Evolutionary conservation across 92 coral and sea anemone genomes (phyloP).

Genomic region (Zoanthus sociatus): DNA sequence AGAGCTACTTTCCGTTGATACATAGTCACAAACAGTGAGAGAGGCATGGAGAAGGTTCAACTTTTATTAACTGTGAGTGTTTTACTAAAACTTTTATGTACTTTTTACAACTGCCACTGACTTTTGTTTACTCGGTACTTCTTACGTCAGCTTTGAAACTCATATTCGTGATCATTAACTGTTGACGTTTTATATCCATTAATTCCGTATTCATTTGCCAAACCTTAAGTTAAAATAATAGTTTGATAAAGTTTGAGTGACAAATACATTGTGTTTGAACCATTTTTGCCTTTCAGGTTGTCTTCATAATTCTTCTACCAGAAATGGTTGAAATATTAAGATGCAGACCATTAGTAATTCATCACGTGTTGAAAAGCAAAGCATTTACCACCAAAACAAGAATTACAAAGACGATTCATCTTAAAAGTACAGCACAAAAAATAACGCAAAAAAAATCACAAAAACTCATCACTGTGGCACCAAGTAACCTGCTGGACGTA

Average conservation of each 20-base stretch:
- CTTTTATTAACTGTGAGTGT: not conserved
- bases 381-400: not conserved
- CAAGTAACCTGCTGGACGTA: not conserved
- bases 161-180: not conserved
- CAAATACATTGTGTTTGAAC: not conserved
- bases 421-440: not conserved
- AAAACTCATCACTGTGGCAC: not conserved
- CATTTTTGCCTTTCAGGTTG: slow-evolving; percentile 29
- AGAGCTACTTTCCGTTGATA: slow-evolving; percentile 1
- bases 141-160: no score
- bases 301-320: slow-evolving; percentile 1
- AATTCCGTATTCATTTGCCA: not conserved
- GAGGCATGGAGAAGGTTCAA: slow-evolving; percentile 20
- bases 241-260: not conserved
- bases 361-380: not conserved
- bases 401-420: not conserved
- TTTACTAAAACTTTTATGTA: not conserved
- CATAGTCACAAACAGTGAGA: not conserved
- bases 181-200: not conserved
- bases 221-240: not conserved
- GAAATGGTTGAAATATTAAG: not conserved
- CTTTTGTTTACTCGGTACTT: not conserved
- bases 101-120: not conserved
- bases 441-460: not conserved
- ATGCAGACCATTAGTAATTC: not conserved